Evolutionary conservation across 2,888 invertebrate species (phyloP).

Genomic region (Ferrisia virgata): DNA sequence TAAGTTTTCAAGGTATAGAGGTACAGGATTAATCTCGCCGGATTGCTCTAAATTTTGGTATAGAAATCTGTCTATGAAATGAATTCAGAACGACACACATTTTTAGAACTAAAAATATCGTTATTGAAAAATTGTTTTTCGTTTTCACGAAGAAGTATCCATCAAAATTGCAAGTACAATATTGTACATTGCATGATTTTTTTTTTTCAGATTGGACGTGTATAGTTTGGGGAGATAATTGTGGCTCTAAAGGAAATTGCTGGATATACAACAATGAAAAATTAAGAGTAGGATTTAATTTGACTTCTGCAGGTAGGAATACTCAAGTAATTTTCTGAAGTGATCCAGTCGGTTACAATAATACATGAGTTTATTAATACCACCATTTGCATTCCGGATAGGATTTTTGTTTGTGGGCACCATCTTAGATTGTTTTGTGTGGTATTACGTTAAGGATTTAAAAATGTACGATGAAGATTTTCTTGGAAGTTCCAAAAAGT

Average conservation of each 20-base stretch:
- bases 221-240: slow-evolving; percentile 54
- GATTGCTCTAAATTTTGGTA: no score
- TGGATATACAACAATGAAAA: slow-evolving; percentile 54
- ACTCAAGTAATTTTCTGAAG: neutral
- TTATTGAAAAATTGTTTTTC: no score
- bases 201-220: slow-evolving; percentile 54
- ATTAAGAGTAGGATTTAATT: slow-evolving; percentile 52
- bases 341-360: neutral
- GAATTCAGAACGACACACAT: no score
- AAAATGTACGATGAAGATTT: slow-evolving; percentile 52
- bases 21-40: no score
- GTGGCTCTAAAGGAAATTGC: slow-evolving; percentile 54
- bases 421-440: slow-evolving; percentile 52
- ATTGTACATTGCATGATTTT: neutral
- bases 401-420: slow-evolving; percentile 52
- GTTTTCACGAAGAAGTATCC: no score
- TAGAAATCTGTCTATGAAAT: no score
- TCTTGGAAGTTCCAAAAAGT: slow-evolving; percentile 39
- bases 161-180: neutral
- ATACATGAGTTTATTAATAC: neutral
- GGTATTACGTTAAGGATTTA: slow-evolving; percentile 51
- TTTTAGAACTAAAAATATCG: no score
- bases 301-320: slow-evolving; percentile 51
- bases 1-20: no score
- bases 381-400: slow-evolving; percentile 42